These are phyloP conservation scores for Monodelphis domestica DNA, from an alignment of 2,797 vertebrate species.

Conservation along the genomic window DNA sequence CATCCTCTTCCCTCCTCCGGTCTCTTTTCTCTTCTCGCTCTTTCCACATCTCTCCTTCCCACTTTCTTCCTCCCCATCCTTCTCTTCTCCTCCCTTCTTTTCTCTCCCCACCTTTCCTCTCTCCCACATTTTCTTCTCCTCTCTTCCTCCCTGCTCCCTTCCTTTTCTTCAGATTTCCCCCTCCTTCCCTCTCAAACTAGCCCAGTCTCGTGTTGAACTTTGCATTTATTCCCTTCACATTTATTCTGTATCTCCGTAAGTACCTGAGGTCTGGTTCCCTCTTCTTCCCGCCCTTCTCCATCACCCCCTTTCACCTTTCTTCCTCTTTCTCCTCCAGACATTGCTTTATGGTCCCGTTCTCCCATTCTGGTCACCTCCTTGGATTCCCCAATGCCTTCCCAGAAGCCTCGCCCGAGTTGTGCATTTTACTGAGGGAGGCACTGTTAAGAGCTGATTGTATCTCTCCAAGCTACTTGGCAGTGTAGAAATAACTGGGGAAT, in stretches of 20 bases:
- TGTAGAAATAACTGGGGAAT: not conserved
- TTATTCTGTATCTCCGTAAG: no score
- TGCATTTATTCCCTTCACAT: no score
- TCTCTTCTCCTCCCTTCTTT: not conserved
- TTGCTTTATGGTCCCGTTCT: not conserved
- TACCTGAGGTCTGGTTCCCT: not conserved
- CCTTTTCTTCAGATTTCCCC: not conserved
- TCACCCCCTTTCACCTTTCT: not conserved
- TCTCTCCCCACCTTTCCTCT: not conserved
- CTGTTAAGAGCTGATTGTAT: not conserved
- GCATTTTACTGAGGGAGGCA: no score
- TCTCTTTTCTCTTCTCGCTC: accelerated
- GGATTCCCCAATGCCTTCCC: not conserved
- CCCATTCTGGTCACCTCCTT: not conserved
- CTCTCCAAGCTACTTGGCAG: not conserved
- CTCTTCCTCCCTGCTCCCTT: not conserved
- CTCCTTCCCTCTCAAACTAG: not conserved
- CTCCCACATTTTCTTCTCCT: not conserved
- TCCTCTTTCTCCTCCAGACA: not conserved
- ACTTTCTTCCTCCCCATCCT: not conserved
- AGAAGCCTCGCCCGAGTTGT: not conserved
- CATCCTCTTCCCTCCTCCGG: not conserved
- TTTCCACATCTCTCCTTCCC: not conserved
- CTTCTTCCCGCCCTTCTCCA: not conserved
- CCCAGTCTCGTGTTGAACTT: no score